Base-by-base conservation (phyloP, 2,113 vertebrate species). In the Xenotilapia flavipinnis region DNA sequence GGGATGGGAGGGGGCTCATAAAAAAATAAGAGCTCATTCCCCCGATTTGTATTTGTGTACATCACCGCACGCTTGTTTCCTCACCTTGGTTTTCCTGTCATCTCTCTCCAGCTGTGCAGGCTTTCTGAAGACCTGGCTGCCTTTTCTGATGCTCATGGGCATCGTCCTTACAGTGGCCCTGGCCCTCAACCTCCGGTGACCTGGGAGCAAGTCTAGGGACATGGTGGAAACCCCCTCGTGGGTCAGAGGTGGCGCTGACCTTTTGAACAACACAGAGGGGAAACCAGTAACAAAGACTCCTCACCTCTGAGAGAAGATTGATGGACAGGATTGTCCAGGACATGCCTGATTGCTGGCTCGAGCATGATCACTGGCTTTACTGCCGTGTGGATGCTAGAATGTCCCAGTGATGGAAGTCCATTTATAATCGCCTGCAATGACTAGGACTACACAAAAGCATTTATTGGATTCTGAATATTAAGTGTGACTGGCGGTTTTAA, bases 111-210 rank as follows among this genome's bases (percentile, higher is more conserved):
- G 99, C 84, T 87, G 97, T 28, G 97, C 94, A 5, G 98, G 97
- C 3, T 99, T 99, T 42, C 95, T 99, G 97, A 99, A 99, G 96
- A 99, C 99, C 83, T 99, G 99, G 99, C 96, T 99, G 85, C 99
- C 99, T 33, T 99, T 98, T 89, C 58, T 98, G 13, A 96, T 99
- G 84, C 90, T 99, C 60, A 65, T 95, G 92, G 97, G 97, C 40
- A 49, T 97, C 92, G 95, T 98, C 53, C 84, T 98, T 6, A 97
- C 97, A 0, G 28, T 98, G 73, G 94, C 96, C 80, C 95, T 99
- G 42, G 96, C 96, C 9, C 90, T 99, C 9, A 97, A 98, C 87
- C 92, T 99, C 84, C 97, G 97, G 93, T 99, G 98, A 99, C 90
- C 89, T 51, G 82, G 45, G 54, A 15, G 56, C 40, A 42, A 11